A percentile compares a stretch with the other conserved stretches of the same genome.
phyloP scores from a whole-genome alignment of 2,113 vertebrate species.

The Ceuthmochares aereus region DNA sequence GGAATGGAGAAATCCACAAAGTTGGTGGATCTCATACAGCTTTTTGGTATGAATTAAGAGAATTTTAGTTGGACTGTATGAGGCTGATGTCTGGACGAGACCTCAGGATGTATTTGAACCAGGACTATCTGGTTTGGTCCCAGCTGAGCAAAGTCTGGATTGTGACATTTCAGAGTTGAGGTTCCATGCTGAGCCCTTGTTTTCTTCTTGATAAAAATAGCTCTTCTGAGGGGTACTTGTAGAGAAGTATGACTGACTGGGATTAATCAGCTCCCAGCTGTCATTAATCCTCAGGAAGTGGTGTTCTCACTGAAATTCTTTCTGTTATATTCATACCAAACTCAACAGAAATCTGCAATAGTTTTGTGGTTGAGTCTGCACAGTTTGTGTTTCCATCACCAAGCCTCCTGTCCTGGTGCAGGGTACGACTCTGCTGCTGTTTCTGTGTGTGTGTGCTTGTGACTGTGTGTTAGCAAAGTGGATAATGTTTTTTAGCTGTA shows the following conservation, averaged over 20 bases:
- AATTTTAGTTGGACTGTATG: not conserved
- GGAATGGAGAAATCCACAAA: not conserved
- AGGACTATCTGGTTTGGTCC: not conserved
- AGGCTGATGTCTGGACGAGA: not conserved
- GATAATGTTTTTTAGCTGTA: not conserved
- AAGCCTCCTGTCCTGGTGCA: not conserved
- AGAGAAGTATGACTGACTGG: constrained; percentile 20
- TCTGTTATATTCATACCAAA: constrained; percentile 51
- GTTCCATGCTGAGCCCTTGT: not conserved
- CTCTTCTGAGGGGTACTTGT: not conserved
- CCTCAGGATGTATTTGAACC: not conserved
- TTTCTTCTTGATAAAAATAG: constrained; percentile 40
- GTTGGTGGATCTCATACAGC: not conserved
- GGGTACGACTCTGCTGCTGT: not conserved
- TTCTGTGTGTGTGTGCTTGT: not conserved
- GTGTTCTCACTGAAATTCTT: constrained; percentile 25
- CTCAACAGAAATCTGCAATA: constrained; percentile 35
- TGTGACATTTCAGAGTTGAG: not conserved
- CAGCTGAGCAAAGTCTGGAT: not conserved
- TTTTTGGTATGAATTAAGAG: not conserved
- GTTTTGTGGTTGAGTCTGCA: constrained; percentile 31
- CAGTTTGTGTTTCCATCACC: not conserved
- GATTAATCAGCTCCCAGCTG: constrained; percentile 62
- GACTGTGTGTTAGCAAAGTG: not conserved
- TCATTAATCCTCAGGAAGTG: constrained; percentile 67